Conservation (phyloP, 2,113 vertebrate genomes). For the Malurus melanocephalus region DNA sequence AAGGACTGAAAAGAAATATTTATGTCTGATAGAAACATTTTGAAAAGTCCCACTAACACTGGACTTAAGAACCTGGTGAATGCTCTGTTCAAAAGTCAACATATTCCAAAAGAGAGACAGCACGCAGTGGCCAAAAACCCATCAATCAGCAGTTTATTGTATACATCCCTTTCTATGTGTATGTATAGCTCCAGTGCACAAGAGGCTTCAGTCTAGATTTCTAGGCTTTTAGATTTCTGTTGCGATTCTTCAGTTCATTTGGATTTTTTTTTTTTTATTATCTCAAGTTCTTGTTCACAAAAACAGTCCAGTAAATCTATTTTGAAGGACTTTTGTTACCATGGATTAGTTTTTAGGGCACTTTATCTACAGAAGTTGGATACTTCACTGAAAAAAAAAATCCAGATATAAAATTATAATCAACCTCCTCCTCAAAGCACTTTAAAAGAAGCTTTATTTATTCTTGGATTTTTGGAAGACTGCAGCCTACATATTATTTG, state of each 20-base stretch:
- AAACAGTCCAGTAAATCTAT: neutral
- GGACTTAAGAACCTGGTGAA: neutral
- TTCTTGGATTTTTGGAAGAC: constrained; percentile 56
- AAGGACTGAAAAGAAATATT: neutral
- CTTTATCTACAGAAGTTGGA: neutral
- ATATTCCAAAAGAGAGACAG: neutral
- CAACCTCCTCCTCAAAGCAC: constrained; percentile 54
- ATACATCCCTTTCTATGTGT: neutral
- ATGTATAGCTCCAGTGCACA: neutral
- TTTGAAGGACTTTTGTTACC: neutral
- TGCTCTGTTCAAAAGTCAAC: neutral
- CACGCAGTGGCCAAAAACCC: accelerated
- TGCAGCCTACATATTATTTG: constrained; percentile 65
- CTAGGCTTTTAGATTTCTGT: neutral
- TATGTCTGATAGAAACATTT: neutral
- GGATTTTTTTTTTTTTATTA: neutral
- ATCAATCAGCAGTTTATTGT: neutral
- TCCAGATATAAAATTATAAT: constrained; percentile 48
- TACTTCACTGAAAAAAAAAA: constrained; percentile 21
- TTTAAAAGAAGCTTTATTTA: constrained; percentile 66
- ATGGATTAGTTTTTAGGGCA: neutral
- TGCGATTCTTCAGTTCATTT: neutral
- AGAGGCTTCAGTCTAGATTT: neutral
- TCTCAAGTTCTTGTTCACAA: neutral
- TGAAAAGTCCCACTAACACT: neutral